Base-by-base conservation (phyloP, 2,113 vertebrate species). In the Corythoichthys haematopterus region DNA sequence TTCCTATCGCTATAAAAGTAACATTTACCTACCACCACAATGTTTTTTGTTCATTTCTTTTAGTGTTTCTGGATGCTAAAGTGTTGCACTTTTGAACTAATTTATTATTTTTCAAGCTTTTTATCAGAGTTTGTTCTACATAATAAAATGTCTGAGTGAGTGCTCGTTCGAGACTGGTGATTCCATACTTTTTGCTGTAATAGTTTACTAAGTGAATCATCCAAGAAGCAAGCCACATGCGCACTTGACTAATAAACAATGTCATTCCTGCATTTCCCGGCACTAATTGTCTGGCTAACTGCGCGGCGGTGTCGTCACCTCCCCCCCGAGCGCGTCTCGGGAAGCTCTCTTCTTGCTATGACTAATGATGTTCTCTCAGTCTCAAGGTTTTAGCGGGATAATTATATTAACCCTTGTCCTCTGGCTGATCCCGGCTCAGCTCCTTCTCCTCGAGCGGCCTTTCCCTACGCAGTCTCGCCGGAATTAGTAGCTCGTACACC, bases 401-500 rank as follows among this genome's bases (percentile, higher is more conserved):
- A 90, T 90, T 89, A 86, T 84, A 88, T 90, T 90, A 90, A 91
- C 88, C 89, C 83, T 71, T 85, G 86, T 85, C 88, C 84, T 79
- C 86, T 81, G 69, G 80, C 84, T 87, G 87, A 86, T 86, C 88
- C 82, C 80, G 72, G 80, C 76, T 81, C 80, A 78, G 76, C 75
- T 86, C 35, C 58, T 76, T 69, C 72, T 76, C 87, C 79, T 66
- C 73, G 37, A 81, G 85, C 85, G 61, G 66, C 74, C 76, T 74
- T 77, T 68, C 65, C 66, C 76, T 63, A 55, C 63, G 4, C 37
- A 0, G 43, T 70, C 83, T 77, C 77, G 8, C 57, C 0, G 69
- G 82, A 82, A 76, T 79, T 74, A 71, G 59, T 72, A 75, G 33
- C 77, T 61, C 65, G 80, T 35, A 73, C 78, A 80, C 36, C 35